Conservation (phyloP, 2,888 invertebrate genomes). For the Laothoe populi region DNA sequence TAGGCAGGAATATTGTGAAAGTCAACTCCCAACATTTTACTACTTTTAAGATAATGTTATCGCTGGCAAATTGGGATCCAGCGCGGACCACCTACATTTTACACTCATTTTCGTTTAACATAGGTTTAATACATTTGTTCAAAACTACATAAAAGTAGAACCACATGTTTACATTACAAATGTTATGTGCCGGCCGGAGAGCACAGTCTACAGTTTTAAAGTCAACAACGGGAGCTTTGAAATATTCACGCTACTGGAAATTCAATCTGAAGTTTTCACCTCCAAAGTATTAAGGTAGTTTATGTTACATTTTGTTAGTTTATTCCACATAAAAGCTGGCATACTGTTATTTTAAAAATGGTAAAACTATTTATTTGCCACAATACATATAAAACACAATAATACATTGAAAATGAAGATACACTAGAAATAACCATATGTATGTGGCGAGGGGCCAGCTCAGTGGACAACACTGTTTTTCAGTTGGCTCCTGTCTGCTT, state of each 20-base stretch:
- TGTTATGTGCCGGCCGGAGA: slow-evolving; percentile 45
- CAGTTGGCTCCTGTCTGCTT: too few species aligned
- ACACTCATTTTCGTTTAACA: slow-evolving; percentile 27
- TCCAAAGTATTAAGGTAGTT: slow-evolving; percentile 58
- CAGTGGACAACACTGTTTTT: too few species aligned
- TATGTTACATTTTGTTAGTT: slow-evolving; percentile 46
- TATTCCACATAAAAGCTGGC: too few species aligned
- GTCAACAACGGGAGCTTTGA: slow-evolving; percentile 63
- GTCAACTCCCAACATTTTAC: background rate
- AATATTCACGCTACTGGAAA: slow-evolving; percentile 71
- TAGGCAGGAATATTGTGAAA: background rate
- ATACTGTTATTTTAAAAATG: too few species aligned
- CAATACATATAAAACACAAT: too few species aligned
- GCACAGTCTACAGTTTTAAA: slow-evolving; percentile 57
- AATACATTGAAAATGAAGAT: too few species aligned
- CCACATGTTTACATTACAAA: slow-evolving; percentile 57
- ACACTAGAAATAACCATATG: too few species aligned
- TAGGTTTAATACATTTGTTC: slow-evolving; percentile 43
- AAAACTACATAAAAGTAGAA: slow-evolving; percentile 45
- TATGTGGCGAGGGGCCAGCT: too few species aligned
- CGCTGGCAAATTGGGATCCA: slow-evolving; percentile 16
- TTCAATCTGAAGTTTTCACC: slow-evolving; percentile 71
- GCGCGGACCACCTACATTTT: slow-evolving; percentile 24
- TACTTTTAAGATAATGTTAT: background rate
- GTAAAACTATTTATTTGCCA: too few species aligned